Evolutionary conservation across 2,113 vertebrate species (phyloP), one percentile per base, ranked within the genome.

Genomic region (Actenoides lindsayi): DNA sequence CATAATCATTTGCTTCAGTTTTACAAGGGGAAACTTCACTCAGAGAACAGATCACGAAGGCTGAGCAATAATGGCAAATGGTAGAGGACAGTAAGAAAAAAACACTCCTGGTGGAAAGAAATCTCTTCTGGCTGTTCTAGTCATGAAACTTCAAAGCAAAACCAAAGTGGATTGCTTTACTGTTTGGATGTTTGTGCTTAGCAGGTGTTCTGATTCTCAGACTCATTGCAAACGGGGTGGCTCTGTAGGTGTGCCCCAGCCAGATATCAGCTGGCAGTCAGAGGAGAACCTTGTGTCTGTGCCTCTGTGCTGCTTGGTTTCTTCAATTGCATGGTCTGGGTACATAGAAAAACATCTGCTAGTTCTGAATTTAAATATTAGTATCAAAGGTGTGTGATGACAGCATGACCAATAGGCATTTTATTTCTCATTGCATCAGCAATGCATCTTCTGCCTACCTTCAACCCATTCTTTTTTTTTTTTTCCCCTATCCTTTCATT

Each of bases 141-240:
- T 69, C 10, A 42, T 15, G 18, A 69, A 71, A 70, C 24, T 37
- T 73, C 33, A 65, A 51, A 70, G 23, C 20, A 70, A 91, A 63
- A 31, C 44, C 31, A 21, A 53, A 93, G 25, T 0, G 0, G 24
- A 35, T 67, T 53, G 21, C 4, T 76, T 60, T 41, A 44, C 11
- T 73, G 6, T 31, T 94, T 83, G 57, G 35, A 56, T 54, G 9
- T 25, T 57, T 39, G 15, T 84, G 42, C 19, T 62, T n/a, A 53
- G 39, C 50, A 80, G 48, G 37, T 46, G 39, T 35, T 33, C 11
- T 24, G 39, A 37, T 81, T 86, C 54, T n/a, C 23, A 59, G 54
- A 8, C 5, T 19, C 27, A 4, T 3, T 56, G 83, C 31, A 77
- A 63, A 60, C 16, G 0, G 0, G 0, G 16, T 39, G 27, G 10